Percentiles rank a stretch among this genome's conserved stretches.
Conservation (phyloP, 1,140 invertebrate species). For the Saccostrea echinata region DNA sequence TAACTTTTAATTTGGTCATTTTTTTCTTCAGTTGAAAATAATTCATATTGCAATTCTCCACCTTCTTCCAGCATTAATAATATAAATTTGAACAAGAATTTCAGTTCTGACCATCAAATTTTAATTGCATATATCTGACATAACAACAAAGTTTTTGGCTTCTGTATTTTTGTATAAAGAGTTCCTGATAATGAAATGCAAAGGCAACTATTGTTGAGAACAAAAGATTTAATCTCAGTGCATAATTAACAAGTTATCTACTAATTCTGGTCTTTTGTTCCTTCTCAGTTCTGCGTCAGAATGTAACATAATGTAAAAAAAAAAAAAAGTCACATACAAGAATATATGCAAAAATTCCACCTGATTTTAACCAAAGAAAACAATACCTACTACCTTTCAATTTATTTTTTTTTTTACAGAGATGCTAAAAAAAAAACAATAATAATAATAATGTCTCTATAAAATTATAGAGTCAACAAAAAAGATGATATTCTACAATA, state of each 20-base stretch:
- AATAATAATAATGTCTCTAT: conserved; percentile 24
- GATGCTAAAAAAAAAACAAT: background rate
- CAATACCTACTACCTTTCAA: conserved; percentile 15
- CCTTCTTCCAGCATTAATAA: background rate
- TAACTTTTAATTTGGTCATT: too few relatives aligned
- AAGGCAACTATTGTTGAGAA: conserved; percentile 36
- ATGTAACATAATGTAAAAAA: background rate
- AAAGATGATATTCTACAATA: conserved; percentile 26
- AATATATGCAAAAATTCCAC: conserved; percentile 1
- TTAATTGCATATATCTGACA: conserved; percentile 35
- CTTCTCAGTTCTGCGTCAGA: conserved; percentile 19
- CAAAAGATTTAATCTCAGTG: conserved; percentile 39
- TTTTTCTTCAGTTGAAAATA: too few relatives aligned
- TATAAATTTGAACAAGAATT: conserved; percentile 1
- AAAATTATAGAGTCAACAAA: conserved; percentile 36
- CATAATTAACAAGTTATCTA: conserved; percentile 35
- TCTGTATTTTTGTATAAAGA: conserved; percentile 24
- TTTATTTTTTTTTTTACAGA: background rate
- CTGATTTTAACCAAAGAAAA: background rate
- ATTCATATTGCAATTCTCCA: too few relatives aligned
- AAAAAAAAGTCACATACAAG: background rate
- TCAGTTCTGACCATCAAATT: conserved; percentile 11
- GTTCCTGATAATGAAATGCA: conserved; percentile 34
- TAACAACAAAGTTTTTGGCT: conserved; percentile 36
- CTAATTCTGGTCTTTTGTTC: conserved; percentile 5